phyloP scores from a whole-genome alignment of 2,113 vertebrate species.

The Perca schrenkii region DNA sequence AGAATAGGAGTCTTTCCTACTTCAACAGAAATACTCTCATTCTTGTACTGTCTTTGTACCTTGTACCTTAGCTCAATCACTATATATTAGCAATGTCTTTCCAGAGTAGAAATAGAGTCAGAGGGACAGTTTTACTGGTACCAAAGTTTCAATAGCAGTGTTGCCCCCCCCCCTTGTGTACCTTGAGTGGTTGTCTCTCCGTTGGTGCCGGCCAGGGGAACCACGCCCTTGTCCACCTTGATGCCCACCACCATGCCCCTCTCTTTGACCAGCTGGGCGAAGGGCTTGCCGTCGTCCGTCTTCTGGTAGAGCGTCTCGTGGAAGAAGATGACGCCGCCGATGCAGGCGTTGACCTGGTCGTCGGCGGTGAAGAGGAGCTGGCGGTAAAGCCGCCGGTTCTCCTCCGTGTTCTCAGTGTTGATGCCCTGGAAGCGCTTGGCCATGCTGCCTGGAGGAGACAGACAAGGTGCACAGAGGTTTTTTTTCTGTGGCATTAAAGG shows the following conservation, averaged over 20 bases:
- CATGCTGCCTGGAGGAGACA: conserved; percentile 82
- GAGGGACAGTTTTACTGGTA: too few relatives aligned
- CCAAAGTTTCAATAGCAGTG: too few relatives aligned
- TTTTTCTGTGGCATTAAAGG: too few relatives aligned
- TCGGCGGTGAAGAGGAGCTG: conserved; percentile 90
- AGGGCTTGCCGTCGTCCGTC: conserved; percentile 83
- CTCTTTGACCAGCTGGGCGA: conserved; percentile 87
- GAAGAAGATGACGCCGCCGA: conserved; percentile 91
- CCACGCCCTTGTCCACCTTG: conserved; percentile 91
- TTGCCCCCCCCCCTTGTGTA: conserved; percentile 34
- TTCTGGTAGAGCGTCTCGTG: conserved; percentile 92
- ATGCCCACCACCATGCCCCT: conserved; percentile 89
- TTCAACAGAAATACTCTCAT: too few relatives aligned
- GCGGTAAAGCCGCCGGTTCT: conserved; percentile 90
- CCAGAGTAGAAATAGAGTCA: too few relatives aligned
- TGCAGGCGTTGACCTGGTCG: conserved; percentile 83
- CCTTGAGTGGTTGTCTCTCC: conserved; percentile 92
- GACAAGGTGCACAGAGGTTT: too few relatives aligned
- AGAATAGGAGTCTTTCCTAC: too few relatives aligned
- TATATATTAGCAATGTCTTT: too few relatives aligned
- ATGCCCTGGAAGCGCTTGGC: conserved; percentile 90
- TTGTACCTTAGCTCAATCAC: too few relatives aligned
- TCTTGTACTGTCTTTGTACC: too few relatives aligned
- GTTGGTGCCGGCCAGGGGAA: conserved; percentile 89
- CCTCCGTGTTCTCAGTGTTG: conserved; percentile 89